Percentiles rank a stretch among this genome's conserved stretches.
Conservation (phyloP, 2,888 invertebrate species). For the Caenorhabditis virilis region DNA sequence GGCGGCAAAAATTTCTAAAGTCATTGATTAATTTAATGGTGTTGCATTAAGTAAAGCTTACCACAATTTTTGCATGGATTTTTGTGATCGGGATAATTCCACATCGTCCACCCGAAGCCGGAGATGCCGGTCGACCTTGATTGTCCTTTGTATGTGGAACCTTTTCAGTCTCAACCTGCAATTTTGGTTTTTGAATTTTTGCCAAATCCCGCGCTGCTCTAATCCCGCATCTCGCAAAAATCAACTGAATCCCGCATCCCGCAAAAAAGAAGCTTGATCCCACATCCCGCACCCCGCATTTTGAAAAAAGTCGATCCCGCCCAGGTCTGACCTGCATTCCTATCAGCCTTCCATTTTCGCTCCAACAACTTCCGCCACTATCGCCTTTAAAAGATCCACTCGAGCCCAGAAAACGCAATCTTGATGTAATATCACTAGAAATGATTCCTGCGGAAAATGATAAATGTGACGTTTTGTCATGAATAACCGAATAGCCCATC, state of each 20-base stretch:
- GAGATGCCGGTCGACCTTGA: conserved; percentile 26
- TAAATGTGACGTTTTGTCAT: conserved; percentile 28
- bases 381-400: conserved; percentile 36
- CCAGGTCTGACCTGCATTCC: too few species aligned
- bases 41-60: conserved; percentile 29
- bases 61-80: conserved; percentile 23
- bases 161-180: conserved; percentile 22
- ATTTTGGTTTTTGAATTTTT: too few species aligned
- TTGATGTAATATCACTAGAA: conserved; percentile 22
- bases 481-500: conserved; percentile 34
- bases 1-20: conserved; percentile 23
- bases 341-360: conserved; percentile 23
- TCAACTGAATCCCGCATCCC: too few species aligned
- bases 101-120: conserved; percentile 24
- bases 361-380: conserved; percentile 37
- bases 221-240: too few species aligned
- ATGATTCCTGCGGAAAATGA: conserved; percentile 29
- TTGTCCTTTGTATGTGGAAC: conserved; percentile 16
- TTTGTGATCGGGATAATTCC: conserved; percentile 17
- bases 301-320: too few species aligned
- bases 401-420: conserved; percentile 32
- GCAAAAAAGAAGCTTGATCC: too few species aligned
- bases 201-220: too few species aligned
- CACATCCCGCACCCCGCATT: too few species aligned
- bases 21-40: conserved; percentile 20